Evolutionary conservation across 2,888 invertebrate species (phyloP).

Genomic region (Brachylomia viminalis): DNA sequence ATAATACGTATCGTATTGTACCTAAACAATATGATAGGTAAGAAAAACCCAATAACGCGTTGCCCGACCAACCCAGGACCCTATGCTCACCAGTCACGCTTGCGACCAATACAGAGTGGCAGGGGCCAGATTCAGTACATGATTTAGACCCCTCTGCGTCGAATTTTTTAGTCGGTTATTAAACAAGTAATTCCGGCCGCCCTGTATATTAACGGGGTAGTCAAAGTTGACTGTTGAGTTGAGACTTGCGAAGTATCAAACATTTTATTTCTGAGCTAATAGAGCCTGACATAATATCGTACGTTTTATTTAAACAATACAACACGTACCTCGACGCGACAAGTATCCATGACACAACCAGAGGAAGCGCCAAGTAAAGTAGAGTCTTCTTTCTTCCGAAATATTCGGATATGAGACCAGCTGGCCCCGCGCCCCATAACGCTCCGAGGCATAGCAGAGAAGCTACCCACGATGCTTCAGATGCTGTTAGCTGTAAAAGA

Average conservation of each 20-base stretch:
- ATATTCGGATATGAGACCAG: conserved; percentile 89
- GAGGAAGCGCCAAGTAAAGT: conserved; percentile 88
- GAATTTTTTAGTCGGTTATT: too few relatives aligned
- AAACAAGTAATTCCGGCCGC: too few relatives aligned
- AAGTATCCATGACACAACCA: conserved; percentile 90
- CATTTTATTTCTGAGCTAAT: background rate
- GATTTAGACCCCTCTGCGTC: too few relatives aligned
- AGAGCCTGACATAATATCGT: background rate
- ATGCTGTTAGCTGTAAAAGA: conserved; percentile 70
- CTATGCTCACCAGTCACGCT: too few relatives aligned
- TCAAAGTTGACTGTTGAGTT: background rate
- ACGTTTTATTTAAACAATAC: background rate
- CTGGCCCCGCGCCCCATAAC: conserved; percentile 89
- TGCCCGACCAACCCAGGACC: too few relatives aligned
- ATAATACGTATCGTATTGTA: too few relatives aligned
- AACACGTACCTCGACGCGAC: conserved; percentile 89
- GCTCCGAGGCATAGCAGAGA: conserved; percentile 90
- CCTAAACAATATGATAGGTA: background rate
- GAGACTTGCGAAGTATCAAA: background rate
- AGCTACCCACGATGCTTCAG: conserved; percentile 90
- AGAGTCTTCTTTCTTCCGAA: conserved; percentile 90
- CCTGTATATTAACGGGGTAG: background rate
- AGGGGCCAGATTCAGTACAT: too few relatives aligned
- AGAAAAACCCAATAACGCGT: background rate
- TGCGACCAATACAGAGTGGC: background rate